Base-by-base conservation (phyloP, 2,888 invertebrate species). In the Monopis laevigella region DNA sequence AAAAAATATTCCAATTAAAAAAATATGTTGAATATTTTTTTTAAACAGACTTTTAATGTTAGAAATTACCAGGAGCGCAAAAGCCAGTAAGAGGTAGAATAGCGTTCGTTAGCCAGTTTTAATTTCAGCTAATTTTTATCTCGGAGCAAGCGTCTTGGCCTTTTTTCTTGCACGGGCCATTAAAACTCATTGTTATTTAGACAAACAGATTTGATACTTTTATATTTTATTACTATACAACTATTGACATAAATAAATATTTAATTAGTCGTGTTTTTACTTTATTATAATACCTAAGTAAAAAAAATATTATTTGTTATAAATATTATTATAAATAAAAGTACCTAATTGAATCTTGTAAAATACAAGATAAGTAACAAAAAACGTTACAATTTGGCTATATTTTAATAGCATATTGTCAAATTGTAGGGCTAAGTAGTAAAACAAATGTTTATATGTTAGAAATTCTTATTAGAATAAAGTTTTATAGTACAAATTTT, bases 121-220 rank as follows among this genome's bases (percentile, higher is more conserved):
- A 81, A 82, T 82, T 81, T 81, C 69, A 72, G 74, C 81, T 82
- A 82, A 81, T 81, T 82, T 77, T 80, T 75, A 78, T 80, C 81
- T 77, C 59, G 58, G 52, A 56, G 55, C 46, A 56, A 59, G 53
- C 63, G 62, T 55, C 65, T 62, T 56, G 59, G 61, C 62, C 65
- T 68, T 77, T 80, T 80, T 80, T 80, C 44, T 44, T 46, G 45
- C 47, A 42, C 39, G 40, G 38, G 28, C 40, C 40, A 40, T 46
- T 43, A 42, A 29, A 36, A 39, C 45, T 66, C 64, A 54, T 47
- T 48, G 14, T 21, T 3, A 14, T 12, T 14, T 34, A 11, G 17
- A 21, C 10, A 12, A 46, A 2, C 2, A 11, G 19, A 56, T 45
- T 71, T 72, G 70, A 55, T 69, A 65, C 63, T 69, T 38, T 41